These are phyloP conservation scores for Misgurnus anguillicaudatus DNA, from an alignment of 2,113 vertebrate species.

Conservation along the genomic window DNA sequence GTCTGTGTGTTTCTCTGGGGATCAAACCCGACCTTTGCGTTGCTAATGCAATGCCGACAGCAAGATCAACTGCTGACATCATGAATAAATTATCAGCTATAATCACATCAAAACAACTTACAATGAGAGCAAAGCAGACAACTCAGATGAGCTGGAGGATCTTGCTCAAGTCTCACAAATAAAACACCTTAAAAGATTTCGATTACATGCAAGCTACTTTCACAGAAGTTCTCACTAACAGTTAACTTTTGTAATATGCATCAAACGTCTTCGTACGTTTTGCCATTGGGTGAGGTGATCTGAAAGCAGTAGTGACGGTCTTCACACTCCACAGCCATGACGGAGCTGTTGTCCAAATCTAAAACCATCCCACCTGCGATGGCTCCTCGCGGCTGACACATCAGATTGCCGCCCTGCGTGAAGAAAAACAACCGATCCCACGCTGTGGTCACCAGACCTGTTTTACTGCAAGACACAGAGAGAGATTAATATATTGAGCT, in stretches of 20 bases:
- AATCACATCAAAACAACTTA: too few species aligned
- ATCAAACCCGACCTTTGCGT: too few species aligned
- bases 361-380: conserved; percentile 95
- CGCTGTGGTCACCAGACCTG: conserved; percentile 93
- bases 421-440: conserved; percentile 99
- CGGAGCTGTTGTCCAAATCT: conserved; percentile 98
- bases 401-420: conserved; percentile 97
- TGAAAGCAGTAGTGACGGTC: conserved; percentile 97
- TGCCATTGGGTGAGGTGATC: conserved; percentile 92
- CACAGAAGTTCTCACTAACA: neutral
- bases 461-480: conserved; percentile 80
- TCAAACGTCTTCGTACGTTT: conserved; percentile 77
- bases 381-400: conserved; percentile 95
- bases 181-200: too few species aligned
- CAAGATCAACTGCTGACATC: too few species aligned
- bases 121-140: too few species aligned
- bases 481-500: neutral
- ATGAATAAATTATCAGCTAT: too few species aligned
- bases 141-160: too few species aligned
- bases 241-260: too few species aligned
- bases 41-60: too few species aligned
- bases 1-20: too few species aligned
- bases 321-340: conserved; percentile 97
- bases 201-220: neutral
- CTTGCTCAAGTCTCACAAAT: too few species aligned